Percentiles rank a stretch among this genome's conserved stretches.
These are phyloP conservation scores for Mastacembelus armatus DNA, from an alignment of 2,797 vertebrate genomes.

Conservation along the genomic window DNA sequence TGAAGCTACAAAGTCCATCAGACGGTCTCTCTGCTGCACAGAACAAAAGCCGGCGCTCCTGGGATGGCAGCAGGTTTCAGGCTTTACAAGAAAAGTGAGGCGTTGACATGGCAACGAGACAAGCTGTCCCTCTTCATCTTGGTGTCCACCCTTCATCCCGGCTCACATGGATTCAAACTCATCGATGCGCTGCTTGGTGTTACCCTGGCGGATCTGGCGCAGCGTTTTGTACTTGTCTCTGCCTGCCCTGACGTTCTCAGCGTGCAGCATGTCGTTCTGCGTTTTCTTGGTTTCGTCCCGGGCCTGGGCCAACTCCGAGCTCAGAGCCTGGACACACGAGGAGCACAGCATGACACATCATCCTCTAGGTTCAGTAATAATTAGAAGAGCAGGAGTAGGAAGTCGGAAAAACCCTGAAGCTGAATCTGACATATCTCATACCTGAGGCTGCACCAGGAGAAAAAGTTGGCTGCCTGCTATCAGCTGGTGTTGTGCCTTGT, in stretches of 20 bases:
- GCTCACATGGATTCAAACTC: conserved; percentile 99
- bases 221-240: conserved; percentile 99
- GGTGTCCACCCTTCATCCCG: neutral
- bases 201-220: conserved; percentile 97
- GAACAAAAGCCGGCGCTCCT: conserved; percentile 34
- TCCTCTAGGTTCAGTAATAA: neutral
- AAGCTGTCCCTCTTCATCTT: conserved; percentile 6
- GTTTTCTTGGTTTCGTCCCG: conserved; percentile 98
- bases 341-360: conserved; percentile 1
- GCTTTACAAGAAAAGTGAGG: conserved; percentile 53
- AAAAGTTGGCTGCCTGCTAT: too few species aligned
- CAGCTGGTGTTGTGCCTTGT: too few species aligned
- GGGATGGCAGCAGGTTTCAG: conserved; percentile 51
- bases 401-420: too few species aligned
- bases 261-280: conserved; percentile 95
- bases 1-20: conserved; percentile 84
- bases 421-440: too few species aligned
- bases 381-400: too few species aligned
- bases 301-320: conserved; percentile 95
- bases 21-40: conserved; percentile 83
- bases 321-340: conserved; percentile 87
- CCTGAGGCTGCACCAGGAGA: too few species aligned
- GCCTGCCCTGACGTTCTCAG: conserved; percentile 95
- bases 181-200: conserved; percentile 98
- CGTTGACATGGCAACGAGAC: conserved; percentile 63